Conservation (phyloP, 1,140 invertebrate genomes). For the Dendrolimus kikuchii region DNA sequence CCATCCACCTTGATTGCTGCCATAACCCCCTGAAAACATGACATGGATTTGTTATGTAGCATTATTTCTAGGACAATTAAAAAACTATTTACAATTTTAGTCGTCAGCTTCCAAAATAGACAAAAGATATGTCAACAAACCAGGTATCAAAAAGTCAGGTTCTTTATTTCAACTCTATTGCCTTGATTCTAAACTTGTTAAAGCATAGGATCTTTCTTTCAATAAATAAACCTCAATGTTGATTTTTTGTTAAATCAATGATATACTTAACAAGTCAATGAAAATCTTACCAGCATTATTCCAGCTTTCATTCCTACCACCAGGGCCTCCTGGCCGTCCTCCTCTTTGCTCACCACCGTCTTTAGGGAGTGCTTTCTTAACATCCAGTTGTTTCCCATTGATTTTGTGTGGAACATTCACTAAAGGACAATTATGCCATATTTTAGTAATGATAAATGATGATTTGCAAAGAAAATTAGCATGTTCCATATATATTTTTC, state of each 20-base stretch:
- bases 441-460: too few relatives aligned
- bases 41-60: not conserved
- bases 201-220: too few relatives aligned
- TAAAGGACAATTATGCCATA: constrained; percentile 17
- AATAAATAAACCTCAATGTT: constrained; percentile 2
- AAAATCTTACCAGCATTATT: constrained; percentile 44
- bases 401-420: constrained; percentile 84
- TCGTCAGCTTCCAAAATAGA: too few relatives aligned
- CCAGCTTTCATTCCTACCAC: constrained; percentile 59
- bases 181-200: too few relatives aligned
- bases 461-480: too few relatives aligned
- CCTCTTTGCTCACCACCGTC: constrained; percentile 78
- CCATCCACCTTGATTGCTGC: constrained; percentile 57
- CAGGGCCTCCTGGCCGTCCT: constrained; percentile 61
- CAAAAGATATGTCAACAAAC: too few relatives aligned
- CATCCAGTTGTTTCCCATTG: constrained; percentile 85
- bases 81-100: too few relatives aligned
- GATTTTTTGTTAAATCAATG: not conserved
- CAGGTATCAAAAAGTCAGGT: too few relatives aligned
- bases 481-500: too few relatives aligned
- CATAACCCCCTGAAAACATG: constrained; percentile 50
- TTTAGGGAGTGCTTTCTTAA: constrained; percentile 86
- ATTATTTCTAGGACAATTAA: too few relatives aligned
- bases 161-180: too few relatives aligned
- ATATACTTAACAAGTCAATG: not conserved